Evolutionary conservation across 2,797 vertebrate genomes (phyloP).

Genomic region (Manis pentadactyla): DNA sequence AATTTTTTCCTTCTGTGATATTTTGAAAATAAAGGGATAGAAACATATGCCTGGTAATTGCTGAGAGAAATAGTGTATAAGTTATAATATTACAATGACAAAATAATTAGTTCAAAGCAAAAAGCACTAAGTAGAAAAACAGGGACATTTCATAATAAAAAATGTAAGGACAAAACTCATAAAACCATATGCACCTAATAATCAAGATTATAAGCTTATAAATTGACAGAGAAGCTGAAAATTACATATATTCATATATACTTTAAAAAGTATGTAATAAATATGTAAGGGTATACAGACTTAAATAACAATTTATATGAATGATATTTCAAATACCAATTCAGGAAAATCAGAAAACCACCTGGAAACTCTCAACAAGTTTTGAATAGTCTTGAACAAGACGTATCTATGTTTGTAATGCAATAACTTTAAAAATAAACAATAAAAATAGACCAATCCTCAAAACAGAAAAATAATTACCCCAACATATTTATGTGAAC

Average conservation of each 20-base stretch:
- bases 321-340: neutral
- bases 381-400: neutral
- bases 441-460: neutral
- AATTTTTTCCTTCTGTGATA: neutral
- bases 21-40: neutral
- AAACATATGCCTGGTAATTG: neutral
- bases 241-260: neutral
- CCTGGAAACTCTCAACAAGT: neutral
- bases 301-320: conserved; percentile 6
- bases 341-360: neutral
- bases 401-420: neutral
- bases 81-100: neutral
- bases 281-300: neutral
- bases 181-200: neutral
- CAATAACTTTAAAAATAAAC: neutral
- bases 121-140: neutral
- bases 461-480: neutral
- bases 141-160: neutral
- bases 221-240: neutral
- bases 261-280: neutral
- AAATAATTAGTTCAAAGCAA: neutral
- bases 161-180: neutral
- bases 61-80: neutral
- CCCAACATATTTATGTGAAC: neutral
- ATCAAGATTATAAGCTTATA: neutral